Evolutionary conservation across 2,113 vertebrate genomes (phyloP).

Genomic region (Mionectes macconnelli): DNA sequence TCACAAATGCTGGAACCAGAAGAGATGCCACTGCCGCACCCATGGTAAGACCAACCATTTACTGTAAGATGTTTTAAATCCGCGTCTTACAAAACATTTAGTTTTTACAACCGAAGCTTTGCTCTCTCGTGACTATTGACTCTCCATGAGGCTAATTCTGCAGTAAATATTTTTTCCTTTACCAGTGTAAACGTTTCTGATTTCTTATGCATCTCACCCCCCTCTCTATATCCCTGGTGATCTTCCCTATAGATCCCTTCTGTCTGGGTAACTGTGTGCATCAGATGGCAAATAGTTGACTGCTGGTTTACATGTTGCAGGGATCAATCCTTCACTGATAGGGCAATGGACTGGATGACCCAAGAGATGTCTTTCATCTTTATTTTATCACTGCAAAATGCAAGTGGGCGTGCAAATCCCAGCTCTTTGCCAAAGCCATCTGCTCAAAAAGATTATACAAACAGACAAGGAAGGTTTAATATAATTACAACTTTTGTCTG

Average conservation of each 20-base stretch:
- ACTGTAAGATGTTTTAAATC: not conserved
- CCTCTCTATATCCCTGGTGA: conserved; percentile 11
- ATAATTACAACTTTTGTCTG: conserved; percentile 59
- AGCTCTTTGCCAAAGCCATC: conserved; percentile 67
- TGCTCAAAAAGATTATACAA: conserved; percentile 62
- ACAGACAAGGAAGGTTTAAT: conserved; percentile 54
- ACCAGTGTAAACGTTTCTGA: conserved; percentile 53
- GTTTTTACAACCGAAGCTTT: conserved; percentile 20
- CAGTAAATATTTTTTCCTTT: conserved; percentile 63
- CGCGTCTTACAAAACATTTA: not conserved
- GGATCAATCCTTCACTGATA: conserved; percentile 41
- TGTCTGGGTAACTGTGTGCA: conserved; percentile 24
- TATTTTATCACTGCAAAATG: conserved; percentile 64
- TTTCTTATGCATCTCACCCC: conserved; percentile 39
- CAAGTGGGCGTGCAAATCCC: conserved; percentile 59
- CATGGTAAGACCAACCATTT: not conserved
- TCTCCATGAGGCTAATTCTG: conserved; percentile 46
- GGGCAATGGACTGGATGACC: conserved; percentile 41
- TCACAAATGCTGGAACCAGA: not conserved
- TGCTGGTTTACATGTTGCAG: conserved; percentile 47
- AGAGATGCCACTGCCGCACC: not conserved
- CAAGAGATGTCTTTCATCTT: conserved; percentile 58
- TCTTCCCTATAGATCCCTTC: conserved; percentile 59
- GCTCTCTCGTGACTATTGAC: conserved; percentile 39
- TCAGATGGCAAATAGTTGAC: conserved; percentile 54